Evolutionary conservation across 2,888 invertebrate genomes (phyloP), one percentile per base, ranked within the genome.

Genomic region (Tromatobia lineatoria): DNA sequence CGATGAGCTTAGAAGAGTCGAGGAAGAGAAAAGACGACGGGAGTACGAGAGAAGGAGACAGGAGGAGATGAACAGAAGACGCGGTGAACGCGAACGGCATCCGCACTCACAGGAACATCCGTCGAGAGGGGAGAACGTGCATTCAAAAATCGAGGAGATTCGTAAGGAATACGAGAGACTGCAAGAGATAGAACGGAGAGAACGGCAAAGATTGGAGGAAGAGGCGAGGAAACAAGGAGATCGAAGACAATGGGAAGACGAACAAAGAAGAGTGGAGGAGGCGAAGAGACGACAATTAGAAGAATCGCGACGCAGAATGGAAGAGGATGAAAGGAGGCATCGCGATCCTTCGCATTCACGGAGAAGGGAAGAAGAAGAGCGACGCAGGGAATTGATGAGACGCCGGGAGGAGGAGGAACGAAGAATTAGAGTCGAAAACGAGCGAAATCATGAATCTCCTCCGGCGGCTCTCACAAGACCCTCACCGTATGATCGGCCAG

Each of bases 21-120:
- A 76, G 66, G 13, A 52, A 29, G 88, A 87, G 38, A 82, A 86
- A 52, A 79, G 87, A 64, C 85, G 88, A 15, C 80, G 88, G 42
- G 84, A 88, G 57, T 82, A 88, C 34, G 85, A 89, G 74, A 85
- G 75, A 18, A 47, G 82, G 52, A 82, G 80, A 64, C 82, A 84
- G 61, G 79, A 86, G 38, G 87, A 86, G 81, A 38, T 83, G 71
- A 59, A 82, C 23, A 81, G 79, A 45, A 64, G 85, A 66, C 85
- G 82, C 25, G 80, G 47, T 8, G 34, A 54, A 8, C 57, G 13
- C 20, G 45, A 29, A 29, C 73, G 64, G 57, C 78, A 18, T 20
- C 11, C 73, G 23, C 61, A 67, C 38, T 50, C 38, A 42, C 67
- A 38, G 13, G 76, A 61, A 38, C 52, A 25, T 50, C n/a, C 13